A percentile compares a stretch with the other conserved stretches of the same genome.
These are phyloP conservation scores for Malacoctenus gilli DNA, from an alignment of 2,797 vertebrate genomes.

Conservation along the genomic window DNA sequence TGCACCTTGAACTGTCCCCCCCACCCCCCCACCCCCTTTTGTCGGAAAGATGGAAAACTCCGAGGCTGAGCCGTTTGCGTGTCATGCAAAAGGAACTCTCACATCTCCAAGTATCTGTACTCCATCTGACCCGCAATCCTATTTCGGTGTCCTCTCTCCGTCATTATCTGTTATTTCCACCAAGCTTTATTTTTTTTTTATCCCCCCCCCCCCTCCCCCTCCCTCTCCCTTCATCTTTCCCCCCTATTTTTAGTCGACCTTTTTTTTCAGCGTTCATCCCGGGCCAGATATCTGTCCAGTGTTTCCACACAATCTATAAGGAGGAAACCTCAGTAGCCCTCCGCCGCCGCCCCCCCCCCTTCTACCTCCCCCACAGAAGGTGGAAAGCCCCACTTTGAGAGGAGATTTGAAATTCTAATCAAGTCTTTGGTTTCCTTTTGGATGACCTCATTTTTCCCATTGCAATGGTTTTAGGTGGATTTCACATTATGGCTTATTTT, in stretches of 20 bases:
- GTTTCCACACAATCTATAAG: constrained; percentile 77
- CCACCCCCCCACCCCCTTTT: constrained; percentile 21
- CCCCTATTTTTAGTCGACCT: constrained; percentile 80
- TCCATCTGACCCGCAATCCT: constrained; percentile 73
- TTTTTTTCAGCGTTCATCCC: constrained; percentile 71
- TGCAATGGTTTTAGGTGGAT: constrained; percentile 84
- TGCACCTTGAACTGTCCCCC: constrained; percentile 48
- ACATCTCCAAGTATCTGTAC: constrained; percentile 71
- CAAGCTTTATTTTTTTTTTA: constrained; percentile 44
- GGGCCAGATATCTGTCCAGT: constrained; percentile 75
- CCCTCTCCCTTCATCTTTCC: constrained; percentile 65
- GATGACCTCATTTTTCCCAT: constrained; percentile 86
- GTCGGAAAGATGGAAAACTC: constrained; percentile 62
- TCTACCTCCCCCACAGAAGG: constrained; percentile 68
- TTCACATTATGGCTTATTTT: constrained; percentile 85
- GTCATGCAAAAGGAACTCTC: constrained; percentile 62
- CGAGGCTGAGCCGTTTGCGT: constrained; percentile 45
- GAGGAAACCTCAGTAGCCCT: constrained; percentile 74
- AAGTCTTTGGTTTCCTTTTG: constrained; percentile 85
- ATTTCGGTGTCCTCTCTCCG: constrained; percentile 73
- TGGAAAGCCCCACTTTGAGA: constrained; percentile 81
- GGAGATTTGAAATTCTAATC: constrained; percentile 88
- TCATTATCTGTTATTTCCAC: constrained; percentile 79
- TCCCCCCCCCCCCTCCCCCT: no score
- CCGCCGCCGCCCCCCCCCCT: constrained; percentile 38